Evolutionary conservation across 2,888 invertebrate genomes (phyloP).

Genomic region (Tenthredo livida): DNA sequence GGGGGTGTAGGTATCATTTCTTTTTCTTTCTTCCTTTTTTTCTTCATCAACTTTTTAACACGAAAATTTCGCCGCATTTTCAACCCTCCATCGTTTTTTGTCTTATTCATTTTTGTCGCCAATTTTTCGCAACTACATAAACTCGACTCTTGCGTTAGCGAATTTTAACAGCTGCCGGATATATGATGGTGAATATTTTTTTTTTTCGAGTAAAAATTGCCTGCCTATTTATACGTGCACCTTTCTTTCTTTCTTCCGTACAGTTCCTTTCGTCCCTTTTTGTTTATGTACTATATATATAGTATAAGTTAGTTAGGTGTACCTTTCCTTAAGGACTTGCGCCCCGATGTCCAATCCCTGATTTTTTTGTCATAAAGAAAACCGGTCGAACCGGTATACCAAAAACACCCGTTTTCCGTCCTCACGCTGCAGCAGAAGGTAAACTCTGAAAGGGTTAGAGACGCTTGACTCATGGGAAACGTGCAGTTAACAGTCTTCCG

Average conservation of each 20-base stretch:
- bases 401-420: conserved; percentile 69
- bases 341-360: conserved; percentile 40
- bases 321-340: conserved; percentile 55
- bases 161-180: background rate
- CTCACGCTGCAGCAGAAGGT: conserved; percentile 52
- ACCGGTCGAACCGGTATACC: conserved; percentile 74
- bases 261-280: background rate
- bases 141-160: background rate
- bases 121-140: background rate
- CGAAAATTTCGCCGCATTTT: background rate
- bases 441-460: conserved; percentile 45
- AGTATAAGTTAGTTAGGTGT: conserved; percentile 45
- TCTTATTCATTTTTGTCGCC: background rate
- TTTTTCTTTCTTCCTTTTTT: too few species aligned
- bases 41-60: background rate
- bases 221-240: conserved; percentile 13
- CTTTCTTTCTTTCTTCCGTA: background rate
- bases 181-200: background rate
- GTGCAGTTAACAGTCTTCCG: conserved; percentile 51
- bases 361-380: conserved; percentile 55
- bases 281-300: background rate
- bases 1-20: background rate
- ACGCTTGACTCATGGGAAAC: conserved; percentile 52
- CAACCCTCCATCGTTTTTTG: too few species aligned
- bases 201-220: background rate